Evolutionary conservation across 1,140 invertebrate genomes (phyloP).

Genomic region (Tyrophagus putrescentiae): DNA sequence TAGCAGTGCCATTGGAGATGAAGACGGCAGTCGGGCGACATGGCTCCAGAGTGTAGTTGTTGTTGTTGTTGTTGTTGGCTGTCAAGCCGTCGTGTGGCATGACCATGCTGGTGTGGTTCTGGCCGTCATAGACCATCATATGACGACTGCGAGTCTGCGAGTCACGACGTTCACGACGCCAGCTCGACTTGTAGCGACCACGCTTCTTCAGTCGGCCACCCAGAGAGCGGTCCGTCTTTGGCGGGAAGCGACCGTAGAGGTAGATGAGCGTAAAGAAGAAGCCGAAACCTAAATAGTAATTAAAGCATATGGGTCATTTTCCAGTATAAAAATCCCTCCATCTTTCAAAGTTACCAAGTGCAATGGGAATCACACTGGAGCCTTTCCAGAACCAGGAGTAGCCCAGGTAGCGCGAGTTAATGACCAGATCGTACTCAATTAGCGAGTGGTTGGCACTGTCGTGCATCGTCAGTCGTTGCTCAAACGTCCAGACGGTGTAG

Average conservation of each 20-base stretch:
- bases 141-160: slow-evolving; percentile 3
- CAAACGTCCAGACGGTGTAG: slow-evolving; percentile 32
- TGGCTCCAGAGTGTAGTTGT: too few species aligned
- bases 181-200: slow-evolving; percentile 24
- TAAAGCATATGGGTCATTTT: background rate
- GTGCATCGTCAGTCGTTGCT: slow-evolving; percentile 32
- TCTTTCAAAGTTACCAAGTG: slow-evolving; percentile 28
- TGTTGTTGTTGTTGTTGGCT: too few species aligned
- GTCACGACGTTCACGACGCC: slow-evolving; percentile 26
- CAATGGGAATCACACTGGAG: slow-evolving; percentile 38
- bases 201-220: slow-evolving; percentile 33
- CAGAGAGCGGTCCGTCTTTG: slow-evolving; percentile 31
- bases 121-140: slow-evolving; percentile 12
- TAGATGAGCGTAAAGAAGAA: slow-evolving; percentile 37
- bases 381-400: slow-evolving; percentile 36
- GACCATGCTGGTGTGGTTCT: background rate
- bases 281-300: slow-evolving; percentile 32
- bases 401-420: slow-evolving; percentile 40
- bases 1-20: background rate
- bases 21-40: background rate
- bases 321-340: background rate
- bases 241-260: slow-evolving; percentile 38
- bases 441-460: slow-evolving; percentile 34
- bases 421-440: slow-evolving; percentile 36
- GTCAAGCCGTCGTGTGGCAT: background rate